These are phyloP conservation scores for Hermetia illucens DNA, from an alignment of 1,140 invertebrate species.

Conservation along the genomic window DNA sequence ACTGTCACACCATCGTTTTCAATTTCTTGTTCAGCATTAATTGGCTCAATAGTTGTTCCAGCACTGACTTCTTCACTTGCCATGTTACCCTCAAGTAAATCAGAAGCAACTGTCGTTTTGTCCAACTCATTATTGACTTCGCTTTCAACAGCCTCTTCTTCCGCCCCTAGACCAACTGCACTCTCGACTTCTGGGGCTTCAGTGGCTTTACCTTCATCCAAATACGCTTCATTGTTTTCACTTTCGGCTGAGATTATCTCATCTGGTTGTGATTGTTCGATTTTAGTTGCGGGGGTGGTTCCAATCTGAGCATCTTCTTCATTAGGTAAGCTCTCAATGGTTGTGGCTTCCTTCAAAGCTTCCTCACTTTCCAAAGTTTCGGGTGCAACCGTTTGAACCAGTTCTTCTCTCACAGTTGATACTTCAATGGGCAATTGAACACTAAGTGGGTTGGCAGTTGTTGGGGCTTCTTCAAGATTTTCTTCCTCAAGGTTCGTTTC, in stretches of 20 bases:
- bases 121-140: background rate
- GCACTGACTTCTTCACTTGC: background rate
- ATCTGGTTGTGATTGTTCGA: too few species aligned
- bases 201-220: background rate
- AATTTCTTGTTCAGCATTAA: background rate
- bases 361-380: conserved; percentile 5
- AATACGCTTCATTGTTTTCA: too few species aligned
- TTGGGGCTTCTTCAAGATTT: conserved; percentile 23
- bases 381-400: background rate
- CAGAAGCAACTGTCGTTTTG: background rate
- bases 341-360: background rate
- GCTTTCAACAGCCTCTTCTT: background rate
- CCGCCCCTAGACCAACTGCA: background rate
- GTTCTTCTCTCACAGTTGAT: background rate
- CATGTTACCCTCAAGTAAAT: background rate
- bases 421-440: conserved; percentile 21
- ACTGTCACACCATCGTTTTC: background rate
- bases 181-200: background rate
- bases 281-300: background rate
- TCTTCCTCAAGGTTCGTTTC: conserved; percentile 1
- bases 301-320: background rate
- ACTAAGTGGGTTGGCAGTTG: conserved; percentile 22
- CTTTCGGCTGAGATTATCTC: too few species aligned
- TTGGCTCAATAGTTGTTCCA: background rate
- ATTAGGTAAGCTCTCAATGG: too few species aligned